Evolutionary conservation across 1,140 invertebrate species (phyloP).

Genomic region (Meloidogyne floridensis): DNA sequence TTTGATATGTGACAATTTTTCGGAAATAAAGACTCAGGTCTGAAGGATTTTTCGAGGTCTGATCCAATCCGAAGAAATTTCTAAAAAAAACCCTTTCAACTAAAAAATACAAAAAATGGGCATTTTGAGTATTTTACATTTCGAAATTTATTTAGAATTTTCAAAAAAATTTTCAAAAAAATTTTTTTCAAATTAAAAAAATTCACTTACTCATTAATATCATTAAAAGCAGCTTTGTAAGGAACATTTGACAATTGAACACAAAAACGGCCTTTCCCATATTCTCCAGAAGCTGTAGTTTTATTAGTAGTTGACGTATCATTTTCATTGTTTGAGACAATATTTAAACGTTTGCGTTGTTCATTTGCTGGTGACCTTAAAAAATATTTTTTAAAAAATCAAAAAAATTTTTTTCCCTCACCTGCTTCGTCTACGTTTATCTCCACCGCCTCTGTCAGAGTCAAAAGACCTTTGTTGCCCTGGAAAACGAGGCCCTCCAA

Average conservation of each 20-base stretch:
- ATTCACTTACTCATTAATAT: constrained; percentile 37
- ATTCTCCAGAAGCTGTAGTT: neutral
- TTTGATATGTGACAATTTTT: too few relatives aligned
- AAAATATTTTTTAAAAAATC: neutral
- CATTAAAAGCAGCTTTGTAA: constrained; percentile 33
- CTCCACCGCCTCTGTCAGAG: neutral
- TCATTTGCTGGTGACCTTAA: constrained; percentile 17
- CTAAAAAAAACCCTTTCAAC: too few relatives aligned
- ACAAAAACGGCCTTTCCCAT: constrained; percentile 34
- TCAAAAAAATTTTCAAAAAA: neutral
- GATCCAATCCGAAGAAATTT: too few relatives aligned
- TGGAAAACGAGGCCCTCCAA: constrained; percentile 3
- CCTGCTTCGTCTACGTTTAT: constrained; percentile 25
- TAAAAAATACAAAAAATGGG: too few relatives aligned
- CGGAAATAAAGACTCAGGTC: too few relatives aligned
- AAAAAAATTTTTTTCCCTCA: neutral
- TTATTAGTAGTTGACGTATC: neutral
- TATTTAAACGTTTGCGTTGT: constrained; percentile 25
- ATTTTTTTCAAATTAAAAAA: neutral
- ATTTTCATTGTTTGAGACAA: neutral
- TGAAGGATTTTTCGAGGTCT: too few relatives aligned
- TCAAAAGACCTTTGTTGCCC: constrained; percentile 15
- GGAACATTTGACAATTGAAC: constrained; percentile 43
- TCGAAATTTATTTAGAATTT: too few relatives aligned
- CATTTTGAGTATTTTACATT: too few relatives aligned